Base-by-base conservation (phyloP, 1,140 invertebrate species). In the Penaeus vannamei region DNA sequence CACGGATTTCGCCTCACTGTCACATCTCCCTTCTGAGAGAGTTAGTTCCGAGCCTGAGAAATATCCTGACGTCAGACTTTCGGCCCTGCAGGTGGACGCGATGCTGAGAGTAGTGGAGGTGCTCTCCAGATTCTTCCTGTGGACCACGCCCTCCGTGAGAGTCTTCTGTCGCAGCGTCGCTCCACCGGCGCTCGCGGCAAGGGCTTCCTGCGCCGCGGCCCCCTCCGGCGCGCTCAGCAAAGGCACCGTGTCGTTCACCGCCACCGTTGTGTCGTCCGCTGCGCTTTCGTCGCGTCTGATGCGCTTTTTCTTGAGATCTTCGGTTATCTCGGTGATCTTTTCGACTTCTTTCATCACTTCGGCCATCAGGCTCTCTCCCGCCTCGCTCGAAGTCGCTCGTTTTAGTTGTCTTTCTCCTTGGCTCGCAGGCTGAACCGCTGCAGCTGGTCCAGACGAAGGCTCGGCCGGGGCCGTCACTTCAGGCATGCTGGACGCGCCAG, bases 281-380 rank as follows among this genome's bases (percentile, higher is more conserved):
- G 26, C 26, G 42, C 17, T n/a, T 59, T 17, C 59, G 82, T 32
- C 59, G 3, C 61, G 29, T 29, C 87, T 85, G 32, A 29, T 53
- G 23, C 59, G 77, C 42, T 89, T 86, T 66, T 22, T 81, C 88
- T 66, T 84, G 23, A 91, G 59, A 64, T 62, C 60, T 66, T 90
- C 88, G 14, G 85, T 85, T 76, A 84, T 76, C 29, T 84, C 88
- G 36, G 79, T 86, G 29, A 91, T 91, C 77, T 91, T 91, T 29
- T 91, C 89, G 23, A 91, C 91, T 80, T 91, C 91, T 82, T 91
- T 91, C 91, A 91, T 91, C 12, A 91, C 91, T 72, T 91, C 91
- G 14, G 72, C 77, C 69, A 91, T 84, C 42, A 91, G 83, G 82
- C 89, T 91, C 20, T 85, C 82, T 8, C 77, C 84, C 20, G 61